Conservation (phyloP, 2,888 invertebrate genomes). For the Steinernema hermaphroditum region DNA sequence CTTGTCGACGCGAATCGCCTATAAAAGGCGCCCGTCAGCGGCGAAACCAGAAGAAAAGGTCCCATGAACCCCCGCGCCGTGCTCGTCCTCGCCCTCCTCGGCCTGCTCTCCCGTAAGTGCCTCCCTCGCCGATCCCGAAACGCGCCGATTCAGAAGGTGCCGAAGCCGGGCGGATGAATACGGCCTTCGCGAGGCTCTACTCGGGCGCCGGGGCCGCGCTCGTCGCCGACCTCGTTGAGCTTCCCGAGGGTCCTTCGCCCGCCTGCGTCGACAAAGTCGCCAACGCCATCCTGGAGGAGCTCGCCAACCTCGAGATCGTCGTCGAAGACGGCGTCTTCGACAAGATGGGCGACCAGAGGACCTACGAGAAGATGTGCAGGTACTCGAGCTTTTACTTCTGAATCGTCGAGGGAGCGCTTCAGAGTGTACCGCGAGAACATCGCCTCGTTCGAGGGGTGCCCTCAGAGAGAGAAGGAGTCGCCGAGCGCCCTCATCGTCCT, state of each 20-base stretch:
- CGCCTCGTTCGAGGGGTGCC: not conserved
- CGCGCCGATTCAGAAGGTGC: not conserved
- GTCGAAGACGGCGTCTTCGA: not conserved
- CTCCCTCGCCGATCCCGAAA: not conserved
- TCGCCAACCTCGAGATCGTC: not conserved
- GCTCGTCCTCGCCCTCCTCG: not conserved
- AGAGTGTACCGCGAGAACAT: constrained; percentile 7
- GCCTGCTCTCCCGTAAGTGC: not conserved
- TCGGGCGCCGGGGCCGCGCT: not conserved
- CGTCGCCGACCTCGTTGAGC: not conserved
- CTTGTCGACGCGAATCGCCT: not conserved
- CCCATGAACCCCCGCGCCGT: not conserved
- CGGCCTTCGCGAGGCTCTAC: not conserved
- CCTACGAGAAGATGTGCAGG: constrained; percentile 9
- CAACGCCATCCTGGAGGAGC: not conserved
- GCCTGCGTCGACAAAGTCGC: constrained; percentile 14
- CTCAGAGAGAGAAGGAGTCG: constrained; percentile 5
- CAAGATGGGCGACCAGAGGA: not conserved
- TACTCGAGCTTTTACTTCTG: not conserved
- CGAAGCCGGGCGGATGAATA: not conserved
- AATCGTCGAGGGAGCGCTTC: not conserved
- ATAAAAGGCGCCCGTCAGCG: not conserved
- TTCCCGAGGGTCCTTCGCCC: not conserved
- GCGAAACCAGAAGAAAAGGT: not conserved
- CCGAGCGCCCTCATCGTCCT: not conserved